Conservation (phyloP, 2,888 invertebrate species). For the Tetrapedia diversipes region DNA sequence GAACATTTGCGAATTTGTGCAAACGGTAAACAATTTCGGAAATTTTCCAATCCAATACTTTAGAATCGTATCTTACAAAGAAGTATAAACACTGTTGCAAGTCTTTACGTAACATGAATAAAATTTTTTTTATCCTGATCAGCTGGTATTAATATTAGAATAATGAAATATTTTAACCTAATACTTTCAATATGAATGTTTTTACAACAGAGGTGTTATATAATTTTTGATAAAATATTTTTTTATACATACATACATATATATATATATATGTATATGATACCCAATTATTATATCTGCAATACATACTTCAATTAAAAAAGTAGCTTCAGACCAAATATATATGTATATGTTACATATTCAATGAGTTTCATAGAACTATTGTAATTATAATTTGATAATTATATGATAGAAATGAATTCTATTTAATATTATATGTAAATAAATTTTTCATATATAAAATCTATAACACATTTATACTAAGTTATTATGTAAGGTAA, state of each 20-base stretch:
- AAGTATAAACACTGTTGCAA: background rate
- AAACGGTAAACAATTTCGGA: background rate
- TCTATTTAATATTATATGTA: background rate
- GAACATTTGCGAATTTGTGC: slow-evolving; percentile 1
- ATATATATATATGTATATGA: background rate
- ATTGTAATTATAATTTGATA: background rate
- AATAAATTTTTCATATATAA: background rate
- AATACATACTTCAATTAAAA: background rate
- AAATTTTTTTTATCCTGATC: slow-evolving; percentile 20
- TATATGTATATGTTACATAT: no score
- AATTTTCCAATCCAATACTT: background rate
- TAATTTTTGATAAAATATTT: slow-evolving; percentile 11
- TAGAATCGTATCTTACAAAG: background rate
- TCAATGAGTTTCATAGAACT: background rate
- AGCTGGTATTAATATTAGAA: background rate
- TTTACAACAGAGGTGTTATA: slow-evolving; percentile 4
- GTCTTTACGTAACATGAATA: slow-evolving; percentile 31
- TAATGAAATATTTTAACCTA: slow-evolving; percentile 38
- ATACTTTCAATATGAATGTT: background rate
- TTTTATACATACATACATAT: background rate
- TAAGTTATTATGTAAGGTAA: background rate
- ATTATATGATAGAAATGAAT: background rate
- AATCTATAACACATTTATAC: background rate
- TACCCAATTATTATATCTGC: background rate
- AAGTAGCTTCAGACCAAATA: no score